phyloP scores from a whole-genome alignment of 2,797 vertebrate genomes.

The Parauchenoglanis ngamensis region DNA sequence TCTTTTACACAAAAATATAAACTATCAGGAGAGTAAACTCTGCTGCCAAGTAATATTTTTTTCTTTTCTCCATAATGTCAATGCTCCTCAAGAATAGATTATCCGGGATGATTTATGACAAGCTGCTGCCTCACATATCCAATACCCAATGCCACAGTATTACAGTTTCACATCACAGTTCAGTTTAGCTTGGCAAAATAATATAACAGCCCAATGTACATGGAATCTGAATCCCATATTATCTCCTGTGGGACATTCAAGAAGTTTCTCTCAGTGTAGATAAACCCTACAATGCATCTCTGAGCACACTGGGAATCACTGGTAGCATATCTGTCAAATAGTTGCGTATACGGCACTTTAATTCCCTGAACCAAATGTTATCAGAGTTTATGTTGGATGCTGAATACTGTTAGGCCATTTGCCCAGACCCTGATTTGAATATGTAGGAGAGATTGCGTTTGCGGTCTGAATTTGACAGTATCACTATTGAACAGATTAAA shows the following conservation, averaged over 20 bases:
- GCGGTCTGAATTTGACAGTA: neutral
- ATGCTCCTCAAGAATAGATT: neutral
- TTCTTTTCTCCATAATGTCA: slow-evolving; percentile 3
- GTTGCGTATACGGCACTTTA: neutral
- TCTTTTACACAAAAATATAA: neutral
- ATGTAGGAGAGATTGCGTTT: neutral
- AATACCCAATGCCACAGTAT: slow-evolving; percentile 16
- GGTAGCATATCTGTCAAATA: neutral
- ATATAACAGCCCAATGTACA: neutral
- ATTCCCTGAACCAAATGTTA: neutral
- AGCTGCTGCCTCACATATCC: slow-evolving; percentile 4
- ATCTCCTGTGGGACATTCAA: neutral
- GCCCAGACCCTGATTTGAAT: neutral
- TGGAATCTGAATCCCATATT: neutral
- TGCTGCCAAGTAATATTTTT: slow-evolving; percentile 7
- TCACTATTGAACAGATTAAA: neutral
- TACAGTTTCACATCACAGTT: slow-evolving; percentile 1
- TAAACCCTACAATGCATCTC: neutral
- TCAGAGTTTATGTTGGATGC: neutral
- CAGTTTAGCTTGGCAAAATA: neutral
- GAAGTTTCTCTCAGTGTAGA: neutral
- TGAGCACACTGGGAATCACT: neutral
- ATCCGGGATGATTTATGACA: slow-evolving; percentile 22
- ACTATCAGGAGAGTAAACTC: slow-evolving; percentile 2
- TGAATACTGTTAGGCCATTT: neutral